These are phyloP conservation scores for Esox masquinongy DNA, from an alignment of 2,797 vertebrate species.

Conservation along the genomic window DNA sequence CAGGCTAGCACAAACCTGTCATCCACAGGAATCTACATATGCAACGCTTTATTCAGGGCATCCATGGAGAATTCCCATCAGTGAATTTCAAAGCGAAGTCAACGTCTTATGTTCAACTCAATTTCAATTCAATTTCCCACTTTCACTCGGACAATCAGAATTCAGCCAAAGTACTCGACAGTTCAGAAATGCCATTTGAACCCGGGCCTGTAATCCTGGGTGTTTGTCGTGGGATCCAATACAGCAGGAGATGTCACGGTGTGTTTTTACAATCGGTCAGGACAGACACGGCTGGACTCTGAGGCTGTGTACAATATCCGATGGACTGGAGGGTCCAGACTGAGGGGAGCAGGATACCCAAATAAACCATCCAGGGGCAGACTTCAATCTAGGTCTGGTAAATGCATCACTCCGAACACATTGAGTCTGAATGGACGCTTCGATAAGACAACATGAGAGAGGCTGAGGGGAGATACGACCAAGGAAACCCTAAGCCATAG, in stretches of 20 bases:
- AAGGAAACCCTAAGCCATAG: too few species aligned
- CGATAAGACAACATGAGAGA: too few species aligned
- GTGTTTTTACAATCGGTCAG: constrained; percentile 27
- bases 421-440: too few species aligned
- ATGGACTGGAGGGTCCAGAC: neutral
- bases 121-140: too few species aligned
- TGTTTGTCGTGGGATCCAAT: constrained; percentile 15
- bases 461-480: too few species aligned
- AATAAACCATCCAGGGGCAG: neutral
- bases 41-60: too few species aligned
- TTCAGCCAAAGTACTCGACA: neutral
- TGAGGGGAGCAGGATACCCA: neutral
- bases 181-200: neutral
- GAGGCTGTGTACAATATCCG: neutral
- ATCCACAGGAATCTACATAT: too few species aligned
- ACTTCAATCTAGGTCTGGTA: neutral
- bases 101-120: too few species aligned
- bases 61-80: too few species aligned
- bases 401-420: too few species aligned
- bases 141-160: neutral
- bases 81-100: too few species aligned
- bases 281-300: neutral
- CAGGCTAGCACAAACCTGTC: too few species aligned
- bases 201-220: neutral
- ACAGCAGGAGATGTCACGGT: neutral